Evolutionary conservation across 2,113 vertebrate species (phyloP), one percentile per base, ranked within the genome.

Genomic region (Bujurquina vittata): DNA sequence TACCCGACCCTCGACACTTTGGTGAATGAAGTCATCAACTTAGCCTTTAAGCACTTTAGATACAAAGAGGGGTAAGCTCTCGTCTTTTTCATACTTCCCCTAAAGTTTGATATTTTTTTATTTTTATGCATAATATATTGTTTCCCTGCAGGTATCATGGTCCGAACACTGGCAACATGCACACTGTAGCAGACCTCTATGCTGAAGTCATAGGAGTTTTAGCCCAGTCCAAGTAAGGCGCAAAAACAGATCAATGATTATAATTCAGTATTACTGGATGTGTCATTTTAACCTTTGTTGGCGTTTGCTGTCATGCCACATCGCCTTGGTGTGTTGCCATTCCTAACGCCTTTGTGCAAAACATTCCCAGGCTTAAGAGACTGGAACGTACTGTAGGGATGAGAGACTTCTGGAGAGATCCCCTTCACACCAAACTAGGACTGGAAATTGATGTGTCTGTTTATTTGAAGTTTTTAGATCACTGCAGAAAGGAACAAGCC

Each of bases 11-110:
- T 98, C 79, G 98, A 99, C 94, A 95, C 94, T 92, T 96, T 98
- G 94, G 97, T 99, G 94, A 97, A 97, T 87, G 98, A 99, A 94
- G 96, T 99, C 93, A 97, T 99, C 95, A 98, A 97, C 91, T 94
- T 98, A 95, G 97, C 98, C 84, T 99, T 99, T 94, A 99, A 97
- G 96, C 98, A 99, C 97, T 99, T 99, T 96, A 97, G 97, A 95
- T 98, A 98, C 93, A 99, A 98, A 96, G 98, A 99, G 95, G 98
- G 98, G 98, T 99, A 97, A 96, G 95, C 9, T 29, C 22, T 52
- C 15, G 12, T 54, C 9, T 75, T 75, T 31, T 77, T 84, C 1
- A 15, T 22, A 52, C 2, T 65, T 20, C 46, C 12, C 80, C 26
- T 69, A 4, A 69, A 4, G 7, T 46, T 33, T 33, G 0, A 7